Percentiles rank a stretch among this genome's conserved stretches.
Conservation (phyloP, 2,797 vertebrate genomes). For the Carcharodon carcharias region DNA sequence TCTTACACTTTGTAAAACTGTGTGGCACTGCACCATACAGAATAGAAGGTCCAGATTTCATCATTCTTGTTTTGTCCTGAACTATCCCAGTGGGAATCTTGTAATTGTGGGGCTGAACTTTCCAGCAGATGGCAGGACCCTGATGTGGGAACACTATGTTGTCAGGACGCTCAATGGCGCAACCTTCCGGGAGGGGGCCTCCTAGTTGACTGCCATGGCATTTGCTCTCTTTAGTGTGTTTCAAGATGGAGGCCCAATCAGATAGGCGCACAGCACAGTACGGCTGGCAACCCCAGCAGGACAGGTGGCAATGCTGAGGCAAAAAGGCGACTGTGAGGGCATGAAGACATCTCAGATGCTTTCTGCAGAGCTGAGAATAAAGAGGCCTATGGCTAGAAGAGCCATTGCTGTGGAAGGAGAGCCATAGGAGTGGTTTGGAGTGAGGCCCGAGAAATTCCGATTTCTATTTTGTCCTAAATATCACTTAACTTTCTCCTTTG, state of each 20-base stretch:
- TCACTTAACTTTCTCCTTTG: not conserved
- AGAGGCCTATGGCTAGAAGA: not conserved
- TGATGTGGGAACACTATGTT: too few species aligned
- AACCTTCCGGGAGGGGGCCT: too few species aligned
- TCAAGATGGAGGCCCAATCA: too few species aligned
- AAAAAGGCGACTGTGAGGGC: not conserved
- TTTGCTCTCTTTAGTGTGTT: not conserved
- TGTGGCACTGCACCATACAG: not conserved
- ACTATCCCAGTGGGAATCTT: not conserved
- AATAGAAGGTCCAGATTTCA: not conserved
- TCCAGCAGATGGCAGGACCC: too few species aligned
- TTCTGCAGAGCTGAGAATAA: not conserved
- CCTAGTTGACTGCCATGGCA: not conserved
- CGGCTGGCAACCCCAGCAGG: not conserved
- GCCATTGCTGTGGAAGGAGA: not conserved
- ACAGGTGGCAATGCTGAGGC: not conserved
- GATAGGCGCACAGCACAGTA: too few species aligned
- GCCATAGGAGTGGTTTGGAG: not conserved
- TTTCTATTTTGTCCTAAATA: not conserved
- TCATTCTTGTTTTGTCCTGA: not conserved
- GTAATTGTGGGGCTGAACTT: too few species aligned
- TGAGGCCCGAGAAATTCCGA: too few species aligned
- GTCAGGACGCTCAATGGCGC: too few species aligned
- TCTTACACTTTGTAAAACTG: not conserved
- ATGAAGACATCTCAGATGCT: not conserved